Conservation (phyloP, 2,113 vertebrate species). For the Pagrus major region DNA sequence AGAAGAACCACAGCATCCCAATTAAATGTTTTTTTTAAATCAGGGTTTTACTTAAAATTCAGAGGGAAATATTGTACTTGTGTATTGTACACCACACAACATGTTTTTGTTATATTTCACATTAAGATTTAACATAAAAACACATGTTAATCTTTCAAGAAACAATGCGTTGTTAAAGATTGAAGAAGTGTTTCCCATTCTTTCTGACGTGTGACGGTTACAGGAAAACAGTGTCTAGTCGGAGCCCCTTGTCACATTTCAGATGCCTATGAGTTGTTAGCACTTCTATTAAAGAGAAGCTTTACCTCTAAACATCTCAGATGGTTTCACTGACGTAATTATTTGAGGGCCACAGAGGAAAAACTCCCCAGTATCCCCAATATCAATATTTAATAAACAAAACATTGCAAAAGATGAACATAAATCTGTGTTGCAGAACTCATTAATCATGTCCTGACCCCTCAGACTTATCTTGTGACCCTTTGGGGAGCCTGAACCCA, state of each 20-base stretch:
- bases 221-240: background rate
- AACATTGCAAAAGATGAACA: background rate
- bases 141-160: too few species aligned
- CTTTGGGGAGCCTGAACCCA: background rate
- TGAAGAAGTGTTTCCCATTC: background rate
- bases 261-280: background rate
- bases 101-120: too few species aligned
- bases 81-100: too few species aligned
- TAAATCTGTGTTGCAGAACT: background rate
- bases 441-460: conserved; percentile 1
- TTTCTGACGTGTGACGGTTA: background rate
- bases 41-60: too few species aligned
- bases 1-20: too few species aligned
- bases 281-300: background rate
- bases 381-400: too few species aligned
- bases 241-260: background rate
- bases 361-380: background rate
- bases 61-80: too few species aligned
- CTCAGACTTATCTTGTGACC: background rate
- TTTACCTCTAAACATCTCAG: background rate
- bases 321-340: conserved; percentile 1
- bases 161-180: background rate
- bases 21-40: too few species aligned
- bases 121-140: too few species aligned
- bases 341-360: background rate